These are phyloP conservation scores for Limnothrissa miodon DNA, from an alignment of 2,113 vertebrate genomes.

Conservation along the genomic window DNA sequence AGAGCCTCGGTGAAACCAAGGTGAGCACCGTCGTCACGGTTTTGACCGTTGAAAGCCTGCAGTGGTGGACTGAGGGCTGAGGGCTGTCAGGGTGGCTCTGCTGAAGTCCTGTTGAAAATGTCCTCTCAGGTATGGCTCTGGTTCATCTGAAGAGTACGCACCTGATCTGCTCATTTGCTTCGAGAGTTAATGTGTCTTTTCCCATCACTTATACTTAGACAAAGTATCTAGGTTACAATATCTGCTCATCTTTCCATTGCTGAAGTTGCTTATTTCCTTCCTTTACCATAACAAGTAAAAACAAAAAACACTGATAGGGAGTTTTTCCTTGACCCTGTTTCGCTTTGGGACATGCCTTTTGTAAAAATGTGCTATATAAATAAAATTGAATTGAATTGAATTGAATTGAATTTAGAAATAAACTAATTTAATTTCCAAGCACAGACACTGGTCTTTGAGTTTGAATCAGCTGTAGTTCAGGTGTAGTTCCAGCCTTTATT, in stretches of 20 bases:
- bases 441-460: too few species aligned
- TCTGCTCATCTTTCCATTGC: not conserved
- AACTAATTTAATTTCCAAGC: too few species aligned
- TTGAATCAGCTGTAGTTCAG: not conserved
- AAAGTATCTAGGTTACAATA: not conserved
- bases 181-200: not conserved
- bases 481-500: not conserved
- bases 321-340: too few species aligned
- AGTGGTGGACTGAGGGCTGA: not conserved
- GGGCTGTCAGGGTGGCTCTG: not conserved
- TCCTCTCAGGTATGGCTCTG: not conserved
- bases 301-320: too few species aligned
- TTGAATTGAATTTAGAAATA: too few species aligned
- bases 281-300: too few species aligned
- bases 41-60: not conserved
- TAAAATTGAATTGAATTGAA: too few species aligned
- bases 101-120: not conserved
- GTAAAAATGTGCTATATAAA: too few species aligned
- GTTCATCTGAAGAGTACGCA: not conserved
- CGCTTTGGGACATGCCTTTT: too few species aligned
- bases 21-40: conserved; percentile 59
- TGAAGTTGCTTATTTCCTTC: not conserved
- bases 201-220: not conserved
- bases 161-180: not conserved
- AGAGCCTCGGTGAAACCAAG: conserved; percentile 98